Conservation (phyloP, 2,113 vertebrate species). For the Bos javanicus region DNA sequence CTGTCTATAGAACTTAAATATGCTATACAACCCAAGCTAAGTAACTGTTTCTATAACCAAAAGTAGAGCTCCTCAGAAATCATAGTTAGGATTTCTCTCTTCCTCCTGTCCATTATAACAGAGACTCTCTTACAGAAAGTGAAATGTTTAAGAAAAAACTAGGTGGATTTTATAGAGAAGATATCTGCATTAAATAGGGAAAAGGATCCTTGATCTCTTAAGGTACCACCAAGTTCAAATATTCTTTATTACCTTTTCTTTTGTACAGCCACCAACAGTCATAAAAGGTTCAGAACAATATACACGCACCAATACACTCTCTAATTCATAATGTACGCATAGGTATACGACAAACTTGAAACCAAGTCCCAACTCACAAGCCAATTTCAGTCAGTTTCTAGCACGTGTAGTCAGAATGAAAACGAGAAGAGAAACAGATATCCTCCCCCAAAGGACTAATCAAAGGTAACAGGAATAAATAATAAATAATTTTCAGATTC, state of each 20-base stretch:
- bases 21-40: background rate
- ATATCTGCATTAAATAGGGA: background rate
- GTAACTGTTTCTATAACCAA: background rate
- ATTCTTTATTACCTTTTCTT: background rate
- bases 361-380: background rate
- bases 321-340: background rate
- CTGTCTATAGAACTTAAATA: background rate
- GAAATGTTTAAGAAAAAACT: background rate
- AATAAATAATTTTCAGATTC: background rate
- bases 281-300: background rate
- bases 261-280: background rate
- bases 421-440: background rate
- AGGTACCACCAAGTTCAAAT: background rate
- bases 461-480: background rate
- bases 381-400: conserved; percentile 5
- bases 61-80: background rate
- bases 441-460: background rate
- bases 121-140: background rate
- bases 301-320: background rate
- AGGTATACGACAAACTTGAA: background rate
- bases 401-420: background rate
- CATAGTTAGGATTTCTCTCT: background rate
- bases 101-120: background rate
- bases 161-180: background rate
- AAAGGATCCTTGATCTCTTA: background rate